Evolutionary conservation across 1,140 invertebrate genomes (phyloP), one percentile per base, ranked within the genome.

Genomic region (Leucophenga varia): DNA sequence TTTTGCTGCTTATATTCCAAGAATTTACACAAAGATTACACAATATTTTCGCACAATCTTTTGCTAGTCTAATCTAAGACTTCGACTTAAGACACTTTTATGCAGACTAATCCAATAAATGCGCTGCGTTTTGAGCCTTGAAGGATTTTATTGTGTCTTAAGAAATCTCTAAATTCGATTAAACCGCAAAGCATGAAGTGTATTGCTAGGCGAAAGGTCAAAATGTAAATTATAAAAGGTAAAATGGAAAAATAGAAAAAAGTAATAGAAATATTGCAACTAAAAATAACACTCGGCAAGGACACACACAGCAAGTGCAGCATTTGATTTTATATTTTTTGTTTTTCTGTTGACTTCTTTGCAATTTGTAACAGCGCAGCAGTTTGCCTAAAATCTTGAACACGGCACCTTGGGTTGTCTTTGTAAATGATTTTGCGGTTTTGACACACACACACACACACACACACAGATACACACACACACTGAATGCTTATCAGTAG

Each of bases 81-180:
- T 30, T 5, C 7, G 48, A 38, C 61, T 65, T 67, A 57, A 63
- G 39, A 59, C 61, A 65, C 61, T 55, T 65, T 65, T 65, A 45
- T 61, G 39, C 51, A 38, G 59, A 49, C 52, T 67, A 65, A 67
- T 63, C 61, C 63, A 67, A 65, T 65, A 51, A 64, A 64, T 45
- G 45, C 30, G 40, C 10, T 36, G 34, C 43, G 61, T 65, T 65
- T 65, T 12, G 7, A 30, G 28, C 7, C 28, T 30, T 12, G 28
- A 12, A 30, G 38, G 51, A 54, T 46, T 38, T 42, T 44, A 37
- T 42, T 49, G 53, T 38, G 48, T 46, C 28, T 54, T 42, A 46
- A 8, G 34, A 65, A 67, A 65, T 65, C 63, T 65, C 49, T 57
- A 59, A 65, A 65, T 52, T 65, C 63, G 63, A 65, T 65, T 65